phyloP scores from a whole-genome alignment of 2,113 vertebrate genomes.

The Osmerus mordax region DNA sequence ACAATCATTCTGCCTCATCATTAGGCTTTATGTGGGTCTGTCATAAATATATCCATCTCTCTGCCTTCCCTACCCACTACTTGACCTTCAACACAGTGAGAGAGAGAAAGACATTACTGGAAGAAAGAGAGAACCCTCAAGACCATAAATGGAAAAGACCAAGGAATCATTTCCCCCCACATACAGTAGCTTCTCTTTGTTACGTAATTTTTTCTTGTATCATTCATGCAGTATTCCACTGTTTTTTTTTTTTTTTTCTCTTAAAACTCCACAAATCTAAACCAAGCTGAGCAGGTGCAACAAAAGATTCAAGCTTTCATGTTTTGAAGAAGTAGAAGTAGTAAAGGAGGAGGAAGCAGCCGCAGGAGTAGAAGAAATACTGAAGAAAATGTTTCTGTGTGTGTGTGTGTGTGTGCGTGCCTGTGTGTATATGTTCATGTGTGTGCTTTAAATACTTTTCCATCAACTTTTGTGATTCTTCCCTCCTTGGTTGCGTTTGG shows the following conservation, averaged over 20 bases:
- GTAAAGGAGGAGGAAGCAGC: constrained; percentile 56
- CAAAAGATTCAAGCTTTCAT: constrained; percentile 78
- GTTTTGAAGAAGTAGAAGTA: constrained; percentile 71
- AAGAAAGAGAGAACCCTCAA: constrained; percentile 59
- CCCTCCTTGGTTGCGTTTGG: constrained; percentile 45
- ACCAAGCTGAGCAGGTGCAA: constrained; percentile 70
- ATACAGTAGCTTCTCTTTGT: constrained; percentile 70
- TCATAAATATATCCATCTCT: constrained; percentile 9
- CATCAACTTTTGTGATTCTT: constrained; percentile 47
- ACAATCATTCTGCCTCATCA: constrained; percentile 31
- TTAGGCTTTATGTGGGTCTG: constrained; percentile 8
- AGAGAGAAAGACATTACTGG: constrained; percentile 8
- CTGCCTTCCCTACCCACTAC: constrained; percentile 8
- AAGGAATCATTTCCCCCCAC: constrained; percentile 47
- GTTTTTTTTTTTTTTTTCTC: constrained; percentile 37
- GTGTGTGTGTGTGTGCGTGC: constrained; percentile 30
- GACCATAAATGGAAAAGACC: constrained; percentile 64
- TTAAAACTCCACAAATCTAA: constrained; percentile 68
- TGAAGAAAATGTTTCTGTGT: constrained; percentile 62
- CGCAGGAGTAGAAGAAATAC: constrained; percentile 71
- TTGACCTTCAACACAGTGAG: constrained; percentile 50
- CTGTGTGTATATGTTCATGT: constrained; percentile 42
- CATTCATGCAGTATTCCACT: constrained; percentile 78
- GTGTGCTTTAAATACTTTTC: constrained; percentile 43
- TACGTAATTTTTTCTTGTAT: constrained; percentile 66